Base-by-base conservation (phyloP, 2,888 invertebrate species). In the Thalpophila matura region DNA sequence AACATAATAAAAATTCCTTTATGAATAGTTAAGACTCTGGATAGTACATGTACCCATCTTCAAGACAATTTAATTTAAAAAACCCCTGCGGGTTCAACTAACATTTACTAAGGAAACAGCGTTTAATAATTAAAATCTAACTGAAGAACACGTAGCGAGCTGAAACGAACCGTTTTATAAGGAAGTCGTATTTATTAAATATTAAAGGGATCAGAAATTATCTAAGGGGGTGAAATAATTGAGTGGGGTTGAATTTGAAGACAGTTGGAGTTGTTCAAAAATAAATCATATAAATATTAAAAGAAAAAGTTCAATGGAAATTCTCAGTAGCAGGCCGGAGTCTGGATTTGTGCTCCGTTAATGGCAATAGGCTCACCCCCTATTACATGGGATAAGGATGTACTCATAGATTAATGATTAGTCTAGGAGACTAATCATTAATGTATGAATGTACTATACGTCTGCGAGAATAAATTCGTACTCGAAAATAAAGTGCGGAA, bases 111-210 rank as follows among this genome's bases (percentile, higher is more conserved):
- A 66, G 37, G 18, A 43, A 43, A 49, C 12, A 12, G 18, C 26
- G 16, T 3, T 60, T 42, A 6, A 51, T 40, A 51, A 59, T 65
- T 27, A 35, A 46, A 46, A 51, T 59, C 38, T 14, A 14, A 14
- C 16, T 37, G 1, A 27, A 14, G n/a, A 31, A 10, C 35, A 40
- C 29, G 5, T 24, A 24, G 45, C 24, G 20, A 12, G 4, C n/a
- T 7, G 24, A 33, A 10, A 42, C n/a, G 18, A 24, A 10, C 7
- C 35, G 5, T 35, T 26, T 35, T 40, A 4, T 22, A 9, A 29
- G 24, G 20, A 40, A 65, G 16, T 35, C 12, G 2, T 29, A 1
- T 51, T 59, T 24, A 14, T 29, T 29, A 6, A 16, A 27, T 35
- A 29, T 18, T 18, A 43, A 42, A 24, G 14, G 9, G n/a, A 29